Evolutionary conservation across 2,888 invertebrate species (phyloP).

Genomic region (Tholera decimalis): DNA sequence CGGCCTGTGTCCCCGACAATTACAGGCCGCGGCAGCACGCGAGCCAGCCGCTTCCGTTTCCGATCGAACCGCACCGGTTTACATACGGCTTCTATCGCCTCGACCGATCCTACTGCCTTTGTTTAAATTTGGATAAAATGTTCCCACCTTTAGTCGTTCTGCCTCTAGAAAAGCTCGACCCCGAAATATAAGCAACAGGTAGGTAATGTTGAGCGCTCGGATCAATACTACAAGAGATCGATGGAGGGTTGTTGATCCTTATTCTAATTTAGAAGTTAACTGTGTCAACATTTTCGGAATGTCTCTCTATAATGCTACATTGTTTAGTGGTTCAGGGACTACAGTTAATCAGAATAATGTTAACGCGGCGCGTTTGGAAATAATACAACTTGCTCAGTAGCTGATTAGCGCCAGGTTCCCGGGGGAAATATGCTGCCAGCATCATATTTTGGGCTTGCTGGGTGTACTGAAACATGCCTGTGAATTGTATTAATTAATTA

Average conservation of each 20-base stretch:
- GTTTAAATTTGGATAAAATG: conserved; percentile 11
- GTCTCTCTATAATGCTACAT: conserved; percentile 12
- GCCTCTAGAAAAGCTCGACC: conserved; percentile 49
- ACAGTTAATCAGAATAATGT: conserved; percentile 51
- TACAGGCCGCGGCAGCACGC: conserved; percentile 78
- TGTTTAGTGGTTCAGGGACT: conserved; percentile 47
- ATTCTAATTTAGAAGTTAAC: conserved; percentile 46
- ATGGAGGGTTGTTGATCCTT: conserved; percentile 51
- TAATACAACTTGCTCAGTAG: conserved; percentile 52
- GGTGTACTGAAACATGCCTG: conserved; percentile 38
- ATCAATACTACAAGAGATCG: conserved; percentile 44
- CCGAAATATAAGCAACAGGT: conserved; percentile 40
- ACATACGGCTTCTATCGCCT: conserved; percentile 77
- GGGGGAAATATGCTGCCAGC: conserved; percentile 57
- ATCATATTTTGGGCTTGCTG: conserved; percentile 33
- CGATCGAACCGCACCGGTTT: conserved; percentile 76
- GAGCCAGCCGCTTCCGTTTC: conserved; percentile 85
- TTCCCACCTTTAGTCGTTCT: not conserved
- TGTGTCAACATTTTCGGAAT: conserved; percentile 44
- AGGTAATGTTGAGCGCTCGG: conserved; percentile 40
- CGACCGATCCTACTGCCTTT: conserved; percentile 39
- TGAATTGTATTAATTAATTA: conserved; percentile 40
- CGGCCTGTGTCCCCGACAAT: conserved; percentile 82
- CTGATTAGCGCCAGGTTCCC: conserved; percentile 57
- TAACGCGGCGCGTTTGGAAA: conserved; percentile 49